Conservation (phyloP, 2,888 invertebrate genomes). For the Thyatira batis region DNA sequence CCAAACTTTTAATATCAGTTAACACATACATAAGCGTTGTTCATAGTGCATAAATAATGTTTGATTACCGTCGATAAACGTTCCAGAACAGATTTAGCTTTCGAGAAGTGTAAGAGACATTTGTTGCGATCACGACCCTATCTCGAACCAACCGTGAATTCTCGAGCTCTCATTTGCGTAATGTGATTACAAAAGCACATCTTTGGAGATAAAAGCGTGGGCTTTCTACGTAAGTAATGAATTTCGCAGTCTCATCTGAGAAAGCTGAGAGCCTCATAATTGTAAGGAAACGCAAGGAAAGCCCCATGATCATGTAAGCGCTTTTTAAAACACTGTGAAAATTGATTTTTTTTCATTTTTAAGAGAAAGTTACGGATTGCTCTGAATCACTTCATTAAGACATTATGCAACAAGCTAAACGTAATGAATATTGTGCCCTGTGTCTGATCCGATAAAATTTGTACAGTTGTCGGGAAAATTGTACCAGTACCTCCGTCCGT, state of each 20-base stretch:
- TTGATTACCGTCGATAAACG: conserved; percentile 44
- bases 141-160: conserved; percentile 73
- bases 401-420: neutral
- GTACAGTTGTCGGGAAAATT: conserved; percentile 8
- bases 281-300: conserved; percentile 41
- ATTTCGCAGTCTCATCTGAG: conserved; percentile 64
- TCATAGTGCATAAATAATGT: conserved; percentile 14
- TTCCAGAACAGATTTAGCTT: conserved; percentile 55
- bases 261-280: conserved; percentile 60
- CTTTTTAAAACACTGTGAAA: conserved; percentile 13
- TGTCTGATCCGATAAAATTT: conserved; percentile 4
- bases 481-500: conserved; percentile 14
- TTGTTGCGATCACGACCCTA: conserved; percentile 75
- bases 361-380: conserved; percentile 7
- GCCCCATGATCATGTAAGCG: conserved; percentile 25
- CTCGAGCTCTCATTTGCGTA: conserved; percentile 78
- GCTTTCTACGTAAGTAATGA: conserved; percentile 78
- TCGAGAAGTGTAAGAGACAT: conserved; percentile 66
- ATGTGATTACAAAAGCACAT: conserved; percentile 82
- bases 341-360: conserved; percentile 13
- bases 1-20: too few species aligned
- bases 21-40: neutral
- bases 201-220: conserved; percentile 76
- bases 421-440: neutral
- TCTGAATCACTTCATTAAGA: conserved; percentile 12